Evolutionary conservation across 1,140 invertebrate species (phyloP).

Genomic region (Ladona fulva): DNA sequence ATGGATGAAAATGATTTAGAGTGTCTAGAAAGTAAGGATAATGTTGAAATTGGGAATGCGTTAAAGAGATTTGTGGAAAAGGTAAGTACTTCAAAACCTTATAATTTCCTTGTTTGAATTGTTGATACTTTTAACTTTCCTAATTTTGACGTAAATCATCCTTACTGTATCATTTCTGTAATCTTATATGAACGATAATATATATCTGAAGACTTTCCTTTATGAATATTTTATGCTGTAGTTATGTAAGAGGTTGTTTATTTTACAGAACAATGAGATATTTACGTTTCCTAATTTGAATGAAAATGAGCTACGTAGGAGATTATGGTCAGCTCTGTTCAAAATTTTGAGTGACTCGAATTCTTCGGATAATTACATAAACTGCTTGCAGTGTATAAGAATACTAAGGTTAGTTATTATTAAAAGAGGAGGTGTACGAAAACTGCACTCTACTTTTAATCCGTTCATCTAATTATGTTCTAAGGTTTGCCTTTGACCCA

Average conservation of each 20-base stretch:
- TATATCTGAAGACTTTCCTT: too few species aligned
- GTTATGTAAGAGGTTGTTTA: background rate
- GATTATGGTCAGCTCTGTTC: constrained; percentile 24
- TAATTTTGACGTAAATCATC: too few species aligned
- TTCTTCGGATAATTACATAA: constrained; percentile 17
- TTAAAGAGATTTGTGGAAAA: constrained; percentile 12
- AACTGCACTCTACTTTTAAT: too few species aligned
- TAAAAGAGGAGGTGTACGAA: too few species aligned
- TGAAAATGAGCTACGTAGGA: background rate
- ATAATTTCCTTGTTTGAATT: background rate
- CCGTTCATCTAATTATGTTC: too few species aligned
- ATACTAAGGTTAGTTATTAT: constrained; percentile 27
- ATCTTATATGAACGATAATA: too few species aligned
- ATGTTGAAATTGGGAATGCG: background rate
- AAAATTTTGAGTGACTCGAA: constrained; percentile 17
- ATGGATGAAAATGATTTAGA: constrained; percentile 15
- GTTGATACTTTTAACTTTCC: background rate
- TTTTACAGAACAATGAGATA: constrained; percentile 11
- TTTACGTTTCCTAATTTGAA: constrained; percentile 14
- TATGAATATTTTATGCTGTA: background rate
- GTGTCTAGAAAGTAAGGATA: constrained; percentile 8
- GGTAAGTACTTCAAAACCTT: background rate
- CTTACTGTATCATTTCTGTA: too few species aligned
- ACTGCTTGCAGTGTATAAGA: constrained; percentile 27
- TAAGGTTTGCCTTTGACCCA: too few species aligned